Evolutionary conservation across 2,888 invertebrate genomes (phyloP).

Genomic region (Choristoneura rosaceana): DNA sequence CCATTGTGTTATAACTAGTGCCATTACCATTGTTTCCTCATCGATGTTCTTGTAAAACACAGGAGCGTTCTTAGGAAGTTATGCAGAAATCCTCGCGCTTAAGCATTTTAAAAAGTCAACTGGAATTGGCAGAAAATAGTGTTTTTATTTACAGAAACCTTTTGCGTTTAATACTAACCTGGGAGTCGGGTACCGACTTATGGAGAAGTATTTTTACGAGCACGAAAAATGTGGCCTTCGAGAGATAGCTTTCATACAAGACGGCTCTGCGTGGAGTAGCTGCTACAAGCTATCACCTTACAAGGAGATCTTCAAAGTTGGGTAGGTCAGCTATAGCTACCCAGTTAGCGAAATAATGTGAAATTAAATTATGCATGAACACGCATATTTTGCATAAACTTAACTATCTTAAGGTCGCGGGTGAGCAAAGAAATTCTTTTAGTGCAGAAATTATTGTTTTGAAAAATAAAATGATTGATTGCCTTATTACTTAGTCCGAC

Average conservation of each 20-base stretch:
- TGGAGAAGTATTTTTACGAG: conserved; percentile 87
- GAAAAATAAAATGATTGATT: too few relatives aligned
- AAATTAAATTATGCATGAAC: background rate
- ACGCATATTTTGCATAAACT: too few relatives aligned
- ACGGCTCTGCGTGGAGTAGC: conserved; percentile 81
- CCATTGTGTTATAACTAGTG: too few relatives aligned
- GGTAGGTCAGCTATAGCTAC: conserved; percentile 63
- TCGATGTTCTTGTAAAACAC: too few relatives aligned
- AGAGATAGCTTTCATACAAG: conserved; percentile 85
- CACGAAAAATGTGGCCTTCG: conserved; percentile 89
- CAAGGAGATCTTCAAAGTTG: conserved; percentile 85
- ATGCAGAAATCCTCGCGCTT: too few relatives aligned
- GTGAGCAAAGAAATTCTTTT: too few relatives aligned
- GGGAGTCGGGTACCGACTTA: conserved; percentile 85
- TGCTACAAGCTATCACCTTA: conserved; percentile 85
- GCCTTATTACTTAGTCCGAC: too few relatives aligned
- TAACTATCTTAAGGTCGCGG: too few relatives aligned
- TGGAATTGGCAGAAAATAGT: background rate
- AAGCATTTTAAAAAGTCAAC: background rate
- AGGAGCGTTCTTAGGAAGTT: too few relatives aligned
- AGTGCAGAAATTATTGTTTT: too few relatives aligned
- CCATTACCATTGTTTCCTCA: too few relatives aligned
- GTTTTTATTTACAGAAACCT: conserved; percentile 71
- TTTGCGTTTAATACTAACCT: conserved; percentile 88
- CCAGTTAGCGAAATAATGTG: too few relatives aligned